These are phyloP conservation scores for Zaprionus gabonicus DNA, from an alignment of 1,140 invertebrate species.

Conservation along the genomic window DNA sequence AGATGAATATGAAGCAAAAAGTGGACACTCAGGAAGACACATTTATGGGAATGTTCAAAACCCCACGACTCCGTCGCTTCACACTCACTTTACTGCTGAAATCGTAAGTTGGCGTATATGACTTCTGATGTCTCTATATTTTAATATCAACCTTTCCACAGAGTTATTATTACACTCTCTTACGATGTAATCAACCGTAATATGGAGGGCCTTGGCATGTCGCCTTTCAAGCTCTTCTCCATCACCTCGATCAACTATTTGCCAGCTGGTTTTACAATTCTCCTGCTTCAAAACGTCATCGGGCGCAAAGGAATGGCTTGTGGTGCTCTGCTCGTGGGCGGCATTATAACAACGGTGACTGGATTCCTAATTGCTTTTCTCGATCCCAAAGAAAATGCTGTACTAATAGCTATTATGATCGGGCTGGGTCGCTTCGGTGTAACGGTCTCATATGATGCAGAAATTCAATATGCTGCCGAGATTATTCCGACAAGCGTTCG, in stretches of 20 bases:
- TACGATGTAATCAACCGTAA: slow-evolving; percentile 87
- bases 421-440: slow-evolving; percentile 87
- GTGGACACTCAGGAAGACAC: slow-evolving; percentile 48
- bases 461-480: slow-evolving; percentile 88
- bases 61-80: slow-evolving; percentile 85
- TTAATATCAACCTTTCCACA: slow-evolving; percentile 28
- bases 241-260: slow-evolving; percentile 86
- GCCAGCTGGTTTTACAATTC: slow-evolving; percentile 86
- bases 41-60: slow-evolving; percentile 85
- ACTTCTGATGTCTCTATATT: not conserved
- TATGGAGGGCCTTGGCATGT: slow-evolving; percentile 86
- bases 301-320: slow-evolving; percentile 87
- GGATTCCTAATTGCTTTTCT: slow-evolving; percentile 62
- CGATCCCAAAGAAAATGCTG: slow-evolving; percentile 58
- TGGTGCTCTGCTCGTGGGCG: slow-evolving; percentile 85
- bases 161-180: slow-evolving; percentile 87
- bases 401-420: slow-evolving; percentile 66
- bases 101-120: slow-evolving; percentile 84
- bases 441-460: slow-evolving; percentile 87
- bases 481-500: slow-evolving; percentile 88
- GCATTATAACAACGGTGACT: slow-evolving; percentile 84
- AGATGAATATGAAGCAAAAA: slow-evolving; percentile 26
- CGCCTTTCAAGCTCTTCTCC: slow-evolving; percentile 86
- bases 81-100: slow-evolving; percentile 86
- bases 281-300: slow-evolving; percentile 86